Evolutionary conservation across 2,797 vertebrate genomes (phyloP).

Genomic region (Argya squamiceps): DNA sequence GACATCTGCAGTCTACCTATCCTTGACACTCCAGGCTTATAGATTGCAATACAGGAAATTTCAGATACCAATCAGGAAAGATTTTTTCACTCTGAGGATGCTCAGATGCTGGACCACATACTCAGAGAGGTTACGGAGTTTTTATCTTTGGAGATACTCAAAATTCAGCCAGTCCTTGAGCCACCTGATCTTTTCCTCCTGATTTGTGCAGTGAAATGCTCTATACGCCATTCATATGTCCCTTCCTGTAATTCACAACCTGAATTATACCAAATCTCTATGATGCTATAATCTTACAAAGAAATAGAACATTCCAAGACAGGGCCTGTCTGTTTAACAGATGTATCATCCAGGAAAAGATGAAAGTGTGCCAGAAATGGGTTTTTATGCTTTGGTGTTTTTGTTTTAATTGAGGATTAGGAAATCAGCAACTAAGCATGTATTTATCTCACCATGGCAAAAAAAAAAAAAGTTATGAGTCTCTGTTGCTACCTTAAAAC

Average conservation of each 20-base stretch:
- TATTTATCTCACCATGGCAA: constrained; percentile 26
- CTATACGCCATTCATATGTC: neutral
- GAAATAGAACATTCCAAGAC: neutral
- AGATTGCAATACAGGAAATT: neutral
- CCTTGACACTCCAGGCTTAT: neutral
- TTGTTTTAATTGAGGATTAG: constrained; percentile 11
- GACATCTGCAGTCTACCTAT: neutral
- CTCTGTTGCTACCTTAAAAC: neutral
- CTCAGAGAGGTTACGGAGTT: neutral
- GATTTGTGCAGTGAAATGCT: neutral
- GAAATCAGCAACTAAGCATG: neutral
- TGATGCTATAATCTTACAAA: neutral
- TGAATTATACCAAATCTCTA: neutral
- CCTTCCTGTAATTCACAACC: neutral
- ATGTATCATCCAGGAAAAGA: neutral
- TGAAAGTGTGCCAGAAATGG: neutral
- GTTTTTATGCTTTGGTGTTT: neutral
- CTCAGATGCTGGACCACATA: neutral
- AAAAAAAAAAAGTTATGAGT: neutral
- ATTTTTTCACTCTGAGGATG: neutral
- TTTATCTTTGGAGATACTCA: neutral
- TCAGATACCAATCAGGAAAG: neutral
- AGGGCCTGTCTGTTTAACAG: neutral
- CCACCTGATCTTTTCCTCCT: neutral
- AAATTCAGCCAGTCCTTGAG: neutral